Evolutionary conservation across 1,140 invertebrate species (phyloP), one percentile per base, ranked within the genome.

Genomic region (Hylaeus anthracinus): DNA sequence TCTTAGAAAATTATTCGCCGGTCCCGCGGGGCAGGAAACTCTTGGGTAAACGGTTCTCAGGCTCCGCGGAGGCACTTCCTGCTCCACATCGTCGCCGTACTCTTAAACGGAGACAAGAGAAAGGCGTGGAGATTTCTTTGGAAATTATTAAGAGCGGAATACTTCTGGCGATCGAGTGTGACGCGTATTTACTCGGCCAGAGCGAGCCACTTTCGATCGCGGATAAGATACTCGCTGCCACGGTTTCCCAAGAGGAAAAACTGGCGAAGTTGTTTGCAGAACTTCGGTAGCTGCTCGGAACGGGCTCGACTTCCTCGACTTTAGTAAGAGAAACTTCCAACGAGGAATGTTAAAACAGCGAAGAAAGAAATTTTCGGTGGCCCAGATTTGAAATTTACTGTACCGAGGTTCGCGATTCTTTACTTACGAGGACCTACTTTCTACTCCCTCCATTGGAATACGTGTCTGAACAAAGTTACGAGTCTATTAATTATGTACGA

Each of bases 101-200:
- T 72, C 41, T 85, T 85, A 64, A 81, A 85, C 71, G 78, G 83
- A 85, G 84, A 85, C 83, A 85, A 81, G 84, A 85, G 84, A 85
- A 85, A 85, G 84, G 84, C 84, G 82, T 85, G 78, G 83, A 81
- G 84, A 85, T 85, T 85, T 85, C 84, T 85, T 85, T 80, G 72
- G 78, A 85, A 85, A 85, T 85, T 84, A 85, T 85, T 72, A 81
- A 85, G 71, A 81, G 66, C 82, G 63, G 69, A 55, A 64, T 79
- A 65, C 56, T 84, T 53, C 63, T 55, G 65, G 9, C 60, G 70
- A 77, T 66, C 82, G 82, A 55, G 55, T 51, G 26, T 45, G 75
- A 75, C 79, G 65, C 48, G 55, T 58, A 41, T 72, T 81, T 84
- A 74, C 77, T 80, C 70, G 26, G 26, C 26, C 26, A 26, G 26